Evolutionary conservation across 2,888 invertebrate species (phyloP).

Genomic region (Busseola fusca): DNA sequence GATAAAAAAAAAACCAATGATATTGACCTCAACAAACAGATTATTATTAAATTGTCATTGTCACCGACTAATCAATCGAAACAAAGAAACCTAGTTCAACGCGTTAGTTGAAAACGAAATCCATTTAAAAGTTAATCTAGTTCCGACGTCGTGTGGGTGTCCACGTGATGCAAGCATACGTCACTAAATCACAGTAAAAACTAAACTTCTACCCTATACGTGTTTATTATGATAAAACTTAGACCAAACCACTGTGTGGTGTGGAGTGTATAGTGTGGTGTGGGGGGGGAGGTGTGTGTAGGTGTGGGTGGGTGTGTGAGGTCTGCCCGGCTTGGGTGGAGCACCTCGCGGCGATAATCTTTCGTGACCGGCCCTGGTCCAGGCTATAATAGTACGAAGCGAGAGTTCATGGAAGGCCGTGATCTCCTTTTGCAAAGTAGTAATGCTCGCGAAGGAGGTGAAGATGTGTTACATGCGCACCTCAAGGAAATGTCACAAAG

Average conservation of each 20-base stretch:
- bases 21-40: constrained; percentile 4
- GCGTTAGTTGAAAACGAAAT: constrained; percentile 43
- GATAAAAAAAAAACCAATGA: neutral
- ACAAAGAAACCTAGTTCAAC: constrained; percentile 14
- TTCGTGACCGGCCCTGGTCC: too few relatives aligned
- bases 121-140: constrained; percentile 53
- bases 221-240: neutral
- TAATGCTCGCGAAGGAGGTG: too few relatives aligned
- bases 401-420: too few relatives aligned
- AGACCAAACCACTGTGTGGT: neutral
- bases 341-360: too few relatives aligned
- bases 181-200: constrained; percentile 2
- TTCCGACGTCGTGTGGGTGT: constrained; percentile 23
- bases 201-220: constrained; percentile 4
- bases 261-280: too few relatives aligned
- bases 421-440: too few relatives aligned
- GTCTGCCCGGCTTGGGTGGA: too few relatives aligned
- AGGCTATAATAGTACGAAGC: too few relatives aligned
- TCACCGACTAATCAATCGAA: constrained; percentile 17
- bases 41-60: constrained; percentile 1
- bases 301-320: too few relatives aligned
- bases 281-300: too few relatives aligned
- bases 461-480: too few relatives aligned
- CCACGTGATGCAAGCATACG: constrained; percentile 41
- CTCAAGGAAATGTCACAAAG: too few relatives aligned